Evolutionary conservation across 2,888 invertebrate genomes (phyloP).

Genomic region (Drosophila prolongata): DNA sequence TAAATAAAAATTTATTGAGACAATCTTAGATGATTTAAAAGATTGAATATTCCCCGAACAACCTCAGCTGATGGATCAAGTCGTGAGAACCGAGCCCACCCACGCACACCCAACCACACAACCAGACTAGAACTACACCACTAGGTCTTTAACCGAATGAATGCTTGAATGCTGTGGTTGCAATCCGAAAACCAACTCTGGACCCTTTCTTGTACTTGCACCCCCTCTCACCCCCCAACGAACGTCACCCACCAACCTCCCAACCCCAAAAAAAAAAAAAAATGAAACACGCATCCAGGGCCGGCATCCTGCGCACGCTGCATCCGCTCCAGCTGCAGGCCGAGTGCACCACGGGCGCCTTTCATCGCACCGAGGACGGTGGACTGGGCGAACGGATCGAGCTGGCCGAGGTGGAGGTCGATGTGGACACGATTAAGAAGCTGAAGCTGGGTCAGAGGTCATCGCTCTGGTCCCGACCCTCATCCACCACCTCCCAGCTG

Average conservation of each 20-base stretch:
- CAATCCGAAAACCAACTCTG: slow-evolving; percentile 57
- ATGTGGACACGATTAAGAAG: slow-evolving; percentile 90
- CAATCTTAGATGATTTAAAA: too few relatives aligned
- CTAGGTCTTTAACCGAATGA: slow-evolving; percentile 66
- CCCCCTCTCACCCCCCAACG: slow-evolving; percentile 46
- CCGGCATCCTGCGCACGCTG: slow-evolving; percentile 86
- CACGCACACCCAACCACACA: slow-evolving; percentile 44
- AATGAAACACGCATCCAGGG: slow-evolving; percentile 61
- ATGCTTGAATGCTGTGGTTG: slow-evolving; percentile 68
- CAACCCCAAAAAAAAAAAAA: slow-evolving; percentile 15
- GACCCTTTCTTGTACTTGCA: slow-evolving; percentile 62
- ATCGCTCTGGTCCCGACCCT: slow-evolving; percentile 89
- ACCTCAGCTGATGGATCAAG: neutral
- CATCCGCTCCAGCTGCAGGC: slow-evolving; percentile 87
- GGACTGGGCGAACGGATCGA: slow-evolving; percentile 85
- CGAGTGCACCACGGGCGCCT: slow-evolving; percentile 80
- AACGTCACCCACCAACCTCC: slow-evolving; percentile 35
- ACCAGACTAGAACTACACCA: slow-evolving; percentile 55
- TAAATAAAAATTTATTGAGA: too few relatives aligned
- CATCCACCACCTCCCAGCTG: slow-evolving; percentile 82
- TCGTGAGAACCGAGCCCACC: slow-evolving; percentile 29
- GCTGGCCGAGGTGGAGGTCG: slow-evolving; percentile 89
- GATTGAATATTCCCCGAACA: neutral
- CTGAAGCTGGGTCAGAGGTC: slow-evolving; percentile 89
- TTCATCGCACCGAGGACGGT: slow-evolving; percentile 70